Evolutionary conservation across 2,888 invertebrate species (phyloP).

Genomic region (Drosophila crucigera): DNA sequence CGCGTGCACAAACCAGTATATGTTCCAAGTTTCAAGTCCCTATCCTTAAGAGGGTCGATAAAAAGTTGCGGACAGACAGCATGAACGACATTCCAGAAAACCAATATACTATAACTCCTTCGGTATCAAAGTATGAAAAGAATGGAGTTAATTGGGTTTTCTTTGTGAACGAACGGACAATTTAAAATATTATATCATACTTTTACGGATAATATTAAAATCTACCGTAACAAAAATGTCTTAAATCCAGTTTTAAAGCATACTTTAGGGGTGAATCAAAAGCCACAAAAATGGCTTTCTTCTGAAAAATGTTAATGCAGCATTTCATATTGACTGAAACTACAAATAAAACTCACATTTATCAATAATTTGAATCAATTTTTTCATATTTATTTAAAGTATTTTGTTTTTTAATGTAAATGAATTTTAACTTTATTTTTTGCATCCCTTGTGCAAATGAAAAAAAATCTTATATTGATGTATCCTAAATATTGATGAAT

Average conservation of each 20-base stretch:
- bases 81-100: too few relatives aligned
- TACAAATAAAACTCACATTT: background rate
- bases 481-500: background rate
- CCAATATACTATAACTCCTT: too few relatives aligned
- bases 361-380: background rate
- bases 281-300: background rate
- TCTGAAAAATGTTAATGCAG: background rate
- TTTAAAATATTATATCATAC: background rate
- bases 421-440: too few relatives aligned
- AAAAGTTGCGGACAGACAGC: too few relatives aligned
- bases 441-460: too few relatives aligned
- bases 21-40: too few relatives aligned
- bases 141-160: background rate
- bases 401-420: too few relatives aligned
- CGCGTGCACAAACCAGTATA: too few relatives aligned
- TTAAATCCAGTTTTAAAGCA: background rate
- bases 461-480: too few relatives aligned
- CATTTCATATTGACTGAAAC: background rate
- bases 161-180: background rate
- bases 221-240: background rate
- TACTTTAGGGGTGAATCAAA: background rate
- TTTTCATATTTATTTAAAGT: too few relatives aligned
- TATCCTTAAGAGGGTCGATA: too few relatives aligned
- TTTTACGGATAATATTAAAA: background rate
- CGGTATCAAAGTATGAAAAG: too few relatives aligned